phyloP scores from a whole-genome alignment of 2,888 invertebrate species.

The Himalopsyche kuldschensis region DNA sequence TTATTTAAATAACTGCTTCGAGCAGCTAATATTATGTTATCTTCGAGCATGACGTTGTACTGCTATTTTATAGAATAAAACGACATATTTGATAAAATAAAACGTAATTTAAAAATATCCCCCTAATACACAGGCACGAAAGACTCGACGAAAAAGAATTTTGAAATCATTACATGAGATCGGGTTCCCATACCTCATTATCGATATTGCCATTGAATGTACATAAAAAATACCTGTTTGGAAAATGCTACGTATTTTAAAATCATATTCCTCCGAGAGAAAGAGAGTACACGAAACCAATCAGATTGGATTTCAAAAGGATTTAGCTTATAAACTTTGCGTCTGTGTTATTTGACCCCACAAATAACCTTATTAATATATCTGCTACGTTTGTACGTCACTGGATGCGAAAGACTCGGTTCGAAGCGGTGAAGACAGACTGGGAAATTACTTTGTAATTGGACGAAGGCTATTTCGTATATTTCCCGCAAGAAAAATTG shows the following conservation, averaged over 20 bases:
- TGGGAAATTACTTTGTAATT: slow-evolving; percentile 38
- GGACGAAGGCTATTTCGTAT: slow-evolving; percentile 31
- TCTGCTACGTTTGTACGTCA: background rate
- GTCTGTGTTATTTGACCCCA: slow-evolving; percentile 28
- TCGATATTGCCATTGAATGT: background rate
- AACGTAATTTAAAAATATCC: background rate
- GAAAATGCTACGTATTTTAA: slow-evolving; percentile 12
- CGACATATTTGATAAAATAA: background rate
- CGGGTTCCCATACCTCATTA: slow-evolving; percentile 8
- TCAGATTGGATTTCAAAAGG: slow-evolving; percentile 35
- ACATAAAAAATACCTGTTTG: background rate
- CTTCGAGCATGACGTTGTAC: background rate
- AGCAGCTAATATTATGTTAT: background rate
- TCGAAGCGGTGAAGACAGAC: slow-evolving; percentile 7
- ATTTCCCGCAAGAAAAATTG: slow-evolving; percentile 27
- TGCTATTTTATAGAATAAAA: background rate
- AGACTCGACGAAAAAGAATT: background rate
- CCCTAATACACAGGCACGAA: background rate
- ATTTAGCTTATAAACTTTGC: slow-evolving; percentile 23
- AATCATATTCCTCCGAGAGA: slow-evolving; percentile 12
- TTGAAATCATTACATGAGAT: background rate
- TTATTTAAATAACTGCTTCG: no score
- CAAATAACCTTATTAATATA: slow-evolving; percentile 20
- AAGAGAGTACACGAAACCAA: slow-evolving; percentile 19
- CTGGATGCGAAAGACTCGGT: background rate